Percentiles rank a stretch among this genome's conserved stretches.
phyloP scores from a whole-genome alignment of 64 coral and sea anemone species.

The Montipora efflorescens region DNA sequence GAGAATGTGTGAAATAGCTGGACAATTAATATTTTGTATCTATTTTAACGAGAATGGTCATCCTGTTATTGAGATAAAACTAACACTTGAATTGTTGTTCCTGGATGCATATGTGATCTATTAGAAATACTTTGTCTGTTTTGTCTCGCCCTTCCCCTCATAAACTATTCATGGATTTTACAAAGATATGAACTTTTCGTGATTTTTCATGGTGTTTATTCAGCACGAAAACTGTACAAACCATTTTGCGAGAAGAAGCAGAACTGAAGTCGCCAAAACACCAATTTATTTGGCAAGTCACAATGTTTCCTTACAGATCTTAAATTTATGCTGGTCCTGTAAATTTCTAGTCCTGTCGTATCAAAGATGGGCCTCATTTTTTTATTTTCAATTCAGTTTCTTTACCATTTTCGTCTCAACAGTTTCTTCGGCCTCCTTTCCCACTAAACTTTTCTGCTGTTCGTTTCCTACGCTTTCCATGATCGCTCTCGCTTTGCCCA shows the following conservation, averaged over 20 bases:
- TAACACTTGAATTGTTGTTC: too few species aligned
- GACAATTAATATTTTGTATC: neutral
- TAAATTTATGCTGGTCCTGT: too few species aligned
- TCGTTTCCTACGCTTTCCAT: conserved; percentile 15
- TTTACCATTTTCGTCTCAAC: neutral
- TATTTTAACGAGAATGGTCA: too few species aligned
- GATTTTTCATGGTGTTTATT: conserved; percentile 13
- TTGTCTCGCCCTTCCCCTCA: too few species aligned
- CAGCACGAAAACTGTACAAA: neutral
- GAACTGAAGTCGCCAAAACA: neutral
- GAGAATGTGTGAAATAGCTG: too few species aligned
- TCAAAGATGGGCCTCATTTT: neutral
- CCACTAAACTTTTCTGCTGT: conserved; percentile 16
- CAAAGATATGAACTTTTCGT: too few species aligned
- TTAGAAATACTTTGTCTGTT: too few species aligned
- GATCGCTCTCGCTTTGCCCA: neutral
- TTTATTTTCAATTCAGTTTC: neutral
- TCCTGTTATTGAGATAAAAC: too few species aligned
- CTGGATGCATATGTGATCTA: too few species aligned
- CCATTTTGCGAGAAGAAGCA: neutral
- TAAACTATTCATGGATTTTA: too few species aligned
- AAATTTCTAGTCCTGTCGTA: neutral
- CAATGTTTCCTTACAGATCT: neutral
- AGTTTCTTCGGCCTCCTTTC: conserved; percentile 46
- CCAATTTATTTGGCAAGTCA: neutral